phyloP scores from a whole-genome alignment of 2,113 vertebrate species.

The Limanda limanda region DNA sequence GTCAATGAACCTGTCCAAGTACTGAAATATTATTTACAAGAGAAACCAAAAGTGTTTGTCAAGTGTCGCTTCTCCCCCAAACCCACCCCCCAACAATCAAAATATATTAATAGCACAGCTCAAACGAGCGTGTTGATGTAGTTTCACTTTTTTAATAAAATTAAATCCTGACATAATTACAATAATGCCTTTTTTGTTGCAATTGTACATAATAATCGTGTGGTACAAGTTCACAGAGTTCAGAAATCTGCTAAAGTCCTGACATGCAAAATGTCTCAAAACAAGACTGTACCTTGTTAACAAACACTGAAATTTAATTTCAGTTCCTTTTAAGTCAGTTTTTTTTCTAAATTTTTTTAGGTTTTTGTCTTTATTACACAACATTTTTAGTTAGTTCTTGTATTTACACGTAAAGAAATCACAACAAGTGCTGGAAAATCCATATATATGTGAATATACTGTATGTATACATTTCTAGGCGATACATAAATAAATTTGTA shows the following conservation, averaged over 20 bases:
- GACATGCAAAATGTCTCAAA: slow-evolving; percentile 99
- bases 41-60: slow-evolving; percentile 91
- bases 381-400: slow-evolving; percentile 87
- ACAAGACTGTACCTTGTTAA: slow-evolving; percentile 96
- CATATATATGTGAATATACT: slow-evolving; percentile 82
- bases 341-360: slow-evolving; percentile 47
- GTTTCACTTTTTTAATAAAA: slow-evolving; percentile 92
- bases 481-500: slow-evolving; percentile 86
- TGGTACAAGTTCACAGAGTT: slow-evolving; percentile 93
- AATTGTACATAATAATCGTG: slow-evolving; percentile 92
- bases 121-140: slow-evolving; percentile 89
- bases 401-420: slow-evolving; percentile 98
- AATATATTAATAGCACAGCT: slow-evolving; percentile 99
- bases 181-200: slow-evolving; percentile 97
- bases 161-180: slow-evolving; percentile 97
- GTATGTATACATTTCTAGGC: slow-evolving; percentile 84
- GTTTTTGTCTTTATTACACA: slow-evolving; percentile 89
- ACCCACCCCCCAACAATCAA: slow-evolving; percentile 85
- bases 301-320: slow-evolving; percentile 94
- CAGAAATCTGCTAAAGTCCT: slow-evolving; percentile 92
- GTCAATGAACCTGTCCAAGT: slow-evolving; percentile 95
- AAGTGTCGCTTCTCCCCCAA: slow-evolving; percentile 79
- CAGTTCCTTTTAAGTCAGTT: slow-evolving; percentile 83
- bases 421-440: slow-evolving; percentile 93
- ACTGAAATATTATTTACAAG: slow-evolving; percentile 90